A percentile compares a stretch with the other conserved stretches of the same genome.
These are phyloP conservation scores for Helicolenus hilgendorfi DNA, from an alignment of 2,797 vertebrate genomes.

Conservation along the genomic window DNA sequence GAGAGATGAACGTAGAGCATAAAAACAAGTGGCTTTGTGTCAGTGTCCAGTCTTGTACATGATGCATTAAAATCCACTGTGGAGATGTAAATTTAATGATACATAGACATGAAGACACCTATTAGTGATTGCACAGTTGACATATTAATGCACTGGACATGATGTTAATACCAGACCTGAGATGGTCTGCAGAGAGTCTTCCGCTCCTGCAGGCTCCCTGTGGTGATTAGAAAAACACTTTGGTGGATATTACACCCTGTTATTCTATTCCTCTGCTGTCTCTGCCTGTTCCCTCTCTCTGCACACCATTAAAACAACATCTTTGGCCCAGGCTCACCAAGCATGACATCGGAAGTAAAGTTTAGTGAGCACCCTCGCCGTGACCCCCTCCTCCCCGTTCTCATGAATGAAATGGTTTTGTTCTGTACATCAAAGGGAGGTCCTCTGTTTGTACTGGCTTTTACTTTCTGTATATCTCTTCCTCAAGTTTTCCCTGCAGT, in stretches of 20 bases:
- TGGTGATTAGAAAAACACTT: slow-evolving; percentile 87
- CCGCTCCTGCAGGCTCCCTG: slow-evolving; percentile 74
- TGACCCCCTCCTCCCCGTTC: slow-evolving; percentile 55
- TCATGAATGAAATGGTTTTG: slow-evolving; percentile 67
- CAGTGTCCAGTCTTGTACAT: slow-evolving; percentile 1
- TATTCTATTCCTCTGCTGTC: slow-evolving; percentile 82
- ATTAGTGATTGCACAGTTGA: slow-evolving; percentile 55
- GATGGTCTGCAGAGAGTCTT: slow-evolving; percentile 74
- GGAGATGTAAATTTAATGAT: slow-evolving; percentile 53
- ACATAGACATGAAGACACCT: slow-evolving; percentile 49
- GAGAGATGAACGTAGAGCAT: background rate
- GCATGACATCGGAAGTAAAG: slow-evolving; percentile 70
- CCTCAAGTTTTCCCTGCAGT: slow-evolving; percentile 21
- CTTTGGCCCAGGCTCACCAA: slow-evolving; percentile 65
- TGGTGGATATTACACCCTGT: slow-evolving; percentile 82
- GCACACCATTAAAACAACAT: slow-evolving; percentile 83
- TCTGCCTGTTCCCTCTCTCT: slow-evolving; percentile 74
- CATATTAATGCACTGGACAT: slow-evolving; percentile 71
- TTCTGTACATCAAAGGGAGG: slow-evolving; percentile 67
- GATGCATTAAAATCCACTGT: slow-evolving; percentile 6
- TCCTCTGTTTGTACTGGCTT: slow-evolving; percentile 67
- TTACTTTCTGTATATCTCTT: slow-evolving; percentile 34
- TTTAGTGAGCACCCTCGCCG: slow-evolving; percentile 58
- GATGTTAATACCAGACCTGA: slow-evolving; percentile 78
- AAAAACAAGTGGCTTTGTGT: slow-evolving; percentile 27